Evolutionary conservation across 2,113 vertebrate species (phyloP), one percentile per base, ranked within the genome.

Genomic region (Lepus timidus): DNA sequence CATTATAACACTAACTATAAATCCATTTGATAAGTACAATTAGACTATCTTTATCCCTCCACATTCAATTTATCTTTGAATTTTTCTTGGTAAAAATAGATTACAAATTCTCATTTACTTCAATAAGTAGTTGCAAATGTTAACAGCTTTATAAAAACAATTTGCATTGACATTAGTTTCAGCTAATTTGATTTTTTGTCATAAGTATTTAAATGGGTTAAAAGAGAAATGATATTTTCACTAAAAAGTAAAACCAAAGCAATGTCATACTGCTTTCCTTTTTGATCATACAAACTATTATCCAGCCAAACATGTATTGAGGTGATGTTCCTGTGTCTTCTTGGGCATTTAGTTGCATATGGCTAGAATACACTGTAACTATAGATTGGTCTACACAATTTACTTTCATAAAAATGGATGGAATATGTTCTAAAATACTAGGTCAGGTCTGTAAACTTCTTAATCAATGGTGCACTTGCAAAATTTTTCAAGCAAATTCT

Each of bases 191-290:
- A 55, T 44, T 96, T 82, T 4, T 78, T 90, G 33, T 85, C 3
- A 33, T 71, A 91, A 62, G 12, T 49, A 93, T 93, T 67, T 93
- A 95, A 90, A 70, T 94, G 75, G 62, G 51, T 33, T 73, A 87
- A 83, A 62, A 84, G 84, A 76, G n/a, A 88, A 70, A 71, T n/a
- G 51, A 10, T 23, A 70, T 75, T 79, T 88, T 92, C 44, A 76
- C 51, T 93, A 91, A 91, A 80, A 64, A 68, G n/a, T 70, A 33
- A 91, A 91, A 58, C 9, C 2, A 73, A 31, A 61, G 76, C 4
- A 23, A 89, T 89, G 36, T 61, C 31, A 55, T 67, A 74, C 4
- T 36, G 64, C 19, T 80, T 65, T 75, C n/a, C 22, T 79, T 88
- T 75, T 49, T 88, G 36, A 80, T 23, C 16, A 85, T 5, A n/a